Percentiles rank a stretch among this genome's conserved stretches.
phyloP scores from a whole-genome alignment of 2,888 invertebrate genomes.

The Himalopsyche japonica region DNA sequence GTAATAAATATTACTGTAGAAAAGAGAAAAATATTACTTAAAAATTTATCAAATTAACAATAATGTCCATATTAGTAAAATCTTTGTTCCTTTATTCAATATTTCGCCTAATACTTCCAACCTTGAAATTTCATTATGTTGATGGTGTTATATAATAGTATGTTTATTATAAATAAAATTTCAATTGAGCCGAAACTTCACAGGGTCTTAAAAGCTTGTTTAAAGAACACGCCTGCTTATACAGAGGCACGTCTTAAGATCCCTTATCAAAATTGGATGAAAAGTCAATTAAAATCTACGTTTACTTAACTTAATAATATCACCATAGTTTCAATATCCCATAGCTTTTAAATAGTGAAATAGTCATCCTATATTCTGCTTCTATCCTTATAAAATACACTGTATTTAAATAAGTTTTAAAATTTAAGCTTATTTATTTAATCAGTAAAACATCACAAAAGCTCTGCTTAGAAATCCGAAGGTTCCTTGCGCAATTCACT shows the following conservation, averaged over 20 bases:
- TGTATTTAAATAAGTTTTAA: no score
- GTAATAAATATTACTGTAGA: no score
- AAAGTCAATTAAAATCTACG: constrained; percentile 19
- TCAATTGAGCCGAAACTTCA: background rate
- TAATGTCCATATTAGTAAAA: no score
- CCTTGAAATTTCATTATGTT: background rate
- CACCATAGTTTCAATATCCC: constrained; percentile 1
- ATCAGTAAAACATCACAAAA: no score
- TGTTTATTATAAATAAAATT: background rate
- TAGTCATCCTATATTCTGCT: background rate
- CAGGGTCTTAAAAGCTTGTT: background rate
- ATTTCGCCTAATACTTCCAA: no score
- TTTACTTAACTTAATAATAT: constrained; percentile 9
- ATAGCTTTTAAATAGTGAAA: background rate
- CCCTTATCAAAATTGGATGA: constrained; percentile 4
- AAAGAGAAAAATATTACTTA: no score
- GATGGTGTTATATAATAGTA: background rate
- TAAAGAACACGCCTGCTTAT: constrained; percentile 6
- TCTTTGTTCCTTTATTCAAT: no score
- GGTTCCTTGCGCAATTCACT: no score
- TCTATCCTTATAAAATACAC: no score
- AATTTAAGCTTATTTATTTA: no score
- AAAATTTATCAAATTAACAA: no score
- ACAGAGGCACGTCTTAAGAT: constrained; percentile 5
- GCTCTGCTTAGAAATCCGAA: no score